Evolutionary conservation across 2,113 vertebrate species (phyloP), one percentile per base, ranked within the genome.

Genomic region (Pseudorasbora parva): DNA sequence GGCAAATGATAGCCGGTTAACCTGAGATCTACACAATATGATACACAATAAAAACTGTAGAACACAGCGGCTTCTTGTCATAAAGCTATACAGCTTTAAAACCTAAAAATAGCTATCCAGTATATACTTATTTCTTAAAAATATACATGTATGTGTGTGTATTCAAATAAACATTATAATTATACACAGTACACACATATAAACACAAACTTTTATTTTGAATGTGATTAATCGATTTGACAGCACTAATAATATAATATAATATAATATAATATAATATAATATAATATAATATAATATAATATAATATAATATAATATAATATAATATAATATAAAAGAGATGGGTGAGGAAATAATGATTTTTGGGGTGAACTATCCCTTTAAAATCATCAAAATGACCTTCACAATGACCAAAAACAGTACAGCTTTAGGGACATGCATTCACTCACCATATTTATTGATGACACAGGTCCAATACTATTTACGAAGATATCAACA

Each of bases 401-500:
- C 27, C 8, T 56, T 56, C 14, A 59, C 41, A 78, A 12, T 60
- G 37, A 60, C 21, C 14, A 45, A 47, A 37, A 73, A 49, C 4
- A 27, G 43, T 19, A 78, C 54, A 62, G 8, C 56, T 62, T 54
- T 78, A 19, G 62, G 9, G 79, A 41, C 8, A 49, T 88, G 69
- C 76, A 89, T 87, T 66, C 76, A 90, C 97, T 97, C 91, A 98
- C 97, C 97, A 99, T 99, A 89, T 99, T 96, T 93, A 99, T 98
- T 33, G 97, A 98, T 2, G 97, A 99, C 79, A 99, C 97, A 0
- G 97, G 97, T 43, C 97, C 97, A 43, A 99, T 99, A 93, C 97
- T 99, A 94, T 99, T 99, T 84, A 98, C 96, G 77, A 95, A 98
- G 91, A 98, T 97, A 92, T 97, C 97, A 30, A 98, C 97, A 47